Base-by-base conservation (phyloP, 2,888 invertebrate genomes). In the Drepana falcataria region DNA sequence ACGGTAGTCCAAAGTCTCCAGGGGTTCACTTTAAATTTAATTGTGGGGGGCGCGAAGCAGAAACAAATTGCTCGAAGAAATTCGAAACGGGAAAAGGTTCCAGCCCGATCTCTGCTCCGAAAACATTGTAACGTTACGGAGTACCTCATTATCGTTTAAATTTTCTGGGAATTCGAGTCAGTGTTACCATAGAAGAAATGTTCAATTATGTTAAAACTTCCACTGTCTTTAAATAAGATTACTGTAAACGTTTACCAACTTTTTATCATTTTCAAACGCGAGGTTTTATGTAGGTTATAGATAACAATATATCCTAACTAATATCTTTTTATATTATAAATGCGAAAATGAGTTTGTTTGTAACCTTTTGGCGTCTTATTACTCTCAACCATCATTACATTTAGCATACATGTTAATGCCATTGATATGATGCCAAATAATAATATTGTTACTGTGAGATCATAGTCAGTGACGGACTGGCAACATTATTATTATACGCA, bases 21-120 rank as follows among this genome's bases (percentile, higher is more conserved):
- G 73, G 75, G 75, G 78, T 79, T 80, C 79, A 76, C 78, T 81
- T 83, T 76, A 80, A 83, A 81, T 83, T 83, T 84, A 83, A 84
- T 85, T 83, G 80, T 73, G 68, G 75, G 77, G 77, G 74, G 71
- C 63, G 73, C 72, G 66, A 69, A 67, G 68, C 73, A 71, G 71
- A 74, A 79, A 81, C 80, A 81, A 85, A 83, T 81, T 81, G 73
- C 68, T 69, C 68, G 66, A 73, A 70, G 74, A 75, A 76, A 81
- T 75, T 78, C 67, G 62, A 70, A 71, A 65, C 65, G 66, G 65
- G 65, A 63, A 60, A 69, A 68, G 63, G 62, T 68, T 64, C 66
- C 58, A 55, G 51, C 52, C 48, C 59, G 60, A 58, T 63, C 58
- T 60, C 51, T 56, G 60, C 60, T 55, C 59, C 51, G 59, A 55